Conservation (phyloP, 1,140 invertebrate species). For the Cherax quadricarinatus region DNA sequence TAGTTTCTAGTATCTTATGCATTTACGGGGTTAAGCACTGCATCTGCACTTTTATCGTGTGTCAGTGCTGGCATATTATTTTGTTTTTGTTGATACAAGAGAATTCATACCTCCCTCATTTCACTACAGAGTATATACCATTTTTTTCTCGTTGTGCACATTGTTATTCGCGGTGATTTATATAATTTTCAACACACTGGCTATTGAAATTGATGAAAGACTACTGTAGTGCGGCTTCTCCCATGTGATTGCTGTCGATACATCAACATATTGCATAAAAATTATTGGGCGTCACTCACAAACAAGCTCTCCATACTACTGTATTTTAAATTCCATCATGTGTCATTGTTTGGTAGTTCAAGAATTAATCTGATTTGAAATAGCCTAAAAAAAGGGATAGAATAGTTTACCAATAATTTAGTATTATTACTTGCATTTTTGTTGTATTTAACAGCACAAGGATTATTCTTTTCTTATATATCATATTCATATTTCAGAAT, state of each 20-base stretch:
- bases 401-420: no score
- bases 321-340: no score
- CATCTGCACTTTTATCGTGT: no score
- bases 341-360: no score
- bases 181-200: background rate
- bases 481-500: no score
- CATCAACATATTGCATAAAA: background rate
- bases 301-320: no score
- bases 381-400: no score
- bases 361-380: no score
- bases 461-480: no score
- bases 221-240: background rate
- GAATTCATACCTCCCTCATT: background rate
- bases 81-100: background rate
- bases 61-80: background rate
- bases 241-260: background rate
- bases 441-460: no score
- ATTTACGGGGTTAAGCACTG: background rate
- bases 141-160: background rate
- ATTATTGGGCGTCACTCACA: no score
- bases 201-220: background rate
- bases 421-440: no score
- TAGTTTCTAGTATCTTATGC: background rate
- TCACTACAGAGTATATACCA: background rate
- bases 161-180: background rate